A percentile compares a stretch with the other conserved stretches of the same genome.
Conservation (phyloP, 2,888 invertebrate species). For the Metacarcinus magister region DNA sequence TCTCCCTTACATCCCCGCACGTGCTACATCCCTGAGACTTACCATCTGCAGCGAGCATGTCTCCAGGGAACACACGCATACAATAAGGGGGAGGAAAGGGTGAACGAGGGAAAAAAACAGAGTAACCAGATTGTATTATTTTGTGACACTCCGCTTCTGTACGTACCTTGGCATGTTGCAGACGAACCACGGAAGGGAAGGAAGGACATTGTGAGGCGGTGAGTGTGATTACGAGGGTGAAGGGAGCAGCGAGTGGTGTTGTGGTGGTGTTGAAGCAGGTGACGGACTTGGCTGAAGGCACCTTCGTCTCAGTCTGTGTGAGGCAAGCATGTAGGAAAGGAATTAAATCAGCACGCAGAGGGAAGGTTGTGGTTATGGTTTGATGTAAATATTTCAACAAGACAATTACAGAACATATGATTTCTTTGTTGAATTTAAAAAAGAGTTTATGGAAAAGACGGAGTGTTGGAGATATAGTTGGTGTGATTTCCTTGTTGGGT, state of each 20-base stretch:
- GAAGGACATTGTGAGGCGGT: neutral
- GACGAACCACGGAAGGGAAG: neutral
- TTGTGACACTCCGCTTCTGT: neutral
- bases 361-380: neutral
- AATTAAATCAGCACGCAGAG: neutral
- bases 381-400: neutral
- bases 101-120: neutral
- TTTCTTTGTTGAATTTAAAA: no score
- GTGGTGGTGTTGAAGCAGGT: neutral
- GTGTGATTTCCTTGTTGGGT: no score
- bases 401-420: no score
- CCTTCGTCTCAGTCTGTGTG: no score
- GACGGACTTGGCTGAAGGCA: no score
- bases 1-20: neutral
- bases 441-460: no score
- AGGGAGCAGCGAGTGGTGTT: neutral
- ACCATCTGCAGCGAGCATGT: neutral
- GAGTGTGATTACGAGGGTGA: neutral
- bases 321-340: no score
- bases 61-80: slow-evolving; percentile 37
- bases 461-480: no score
- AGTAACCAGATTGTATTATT: neutral
- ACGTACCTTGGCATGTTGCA: neutral
- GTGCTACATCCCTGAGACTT: neutral
- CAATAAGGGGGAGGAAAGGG: neutral